These are phyloP conservation scores for Morone saxatilis DNA, from an alignment of 2,113 vertebrate genomes.

Conservation along the genomic window DNA sequence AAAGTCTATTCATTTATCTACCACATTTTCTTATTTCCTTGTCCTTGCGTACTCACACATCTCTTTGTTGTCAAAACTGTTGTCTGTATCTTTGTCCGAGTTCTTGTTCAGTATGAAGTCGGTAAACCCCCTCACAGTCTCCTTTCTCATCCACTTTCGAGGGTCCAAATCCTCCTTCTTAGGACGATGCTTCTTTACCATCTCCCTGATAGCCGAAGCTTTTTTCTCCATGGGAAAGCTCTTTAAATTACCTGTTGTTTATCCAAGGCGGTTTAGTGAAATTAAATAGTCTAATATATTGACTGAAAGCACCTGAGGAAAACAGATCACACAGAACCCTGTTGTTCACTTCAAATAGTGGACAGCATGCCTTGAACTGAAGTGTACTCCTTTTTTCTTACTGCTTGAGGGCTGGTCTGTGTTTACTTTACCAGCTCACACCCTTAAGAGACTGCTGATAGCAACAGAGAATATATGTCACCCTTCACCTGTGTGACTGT, in stretches of 20 bases:
- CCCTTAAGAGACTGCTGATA: slow-evolving; percentile 57
- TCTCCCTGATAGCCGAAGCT: slow-evolving; percentile 59
- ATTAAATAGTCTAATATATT: background rate
- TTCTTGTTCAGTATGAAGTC: slow-evolving; percentile 76
- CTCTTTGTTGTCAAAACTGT: slow-evolving; percentile 79
- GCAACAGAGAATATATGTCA: slow-evolving; percentile 8
- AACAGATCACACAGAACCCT: background rate
- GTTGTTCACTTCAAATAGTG: background rate
- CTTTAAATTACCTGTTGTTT: background rate
- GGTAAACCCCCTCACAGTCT: slow-evolving; percentile 67
- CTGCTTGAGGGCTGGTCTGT: slow-evolving; percentile 54
- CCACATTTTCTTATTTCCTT: background rate
- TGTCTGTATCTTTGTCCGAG: slow-evolving; percentile 63
- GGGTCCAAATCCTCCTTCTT: slow-evolving; percentile 77
- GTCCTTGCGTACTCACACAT: slow-evolving; percentile 82
- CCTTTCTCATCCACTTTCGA: slow-evolving; percentile 71
- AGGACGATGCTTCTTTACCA: slow-evolving; percentile 60
- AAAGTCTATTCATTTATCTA: background rate
- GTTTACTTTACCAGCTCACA: slow-evolving; percentile 79
- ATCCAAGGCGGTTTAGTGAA: background rate
- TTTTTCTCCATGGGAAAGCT: slow-evolving; percentile 72
- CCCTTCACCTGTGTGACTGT: slow-evolving; percentile 4
- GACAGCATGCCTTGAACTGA: slow-evolving; percentile 3
- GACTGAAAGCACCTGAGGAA: background rate
- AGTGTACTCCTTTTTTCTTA: slow-evolving; percentile 23